Conservation (phyloP, 2,113 vertebrate species). For the Pterocles orientalis region DNA sequence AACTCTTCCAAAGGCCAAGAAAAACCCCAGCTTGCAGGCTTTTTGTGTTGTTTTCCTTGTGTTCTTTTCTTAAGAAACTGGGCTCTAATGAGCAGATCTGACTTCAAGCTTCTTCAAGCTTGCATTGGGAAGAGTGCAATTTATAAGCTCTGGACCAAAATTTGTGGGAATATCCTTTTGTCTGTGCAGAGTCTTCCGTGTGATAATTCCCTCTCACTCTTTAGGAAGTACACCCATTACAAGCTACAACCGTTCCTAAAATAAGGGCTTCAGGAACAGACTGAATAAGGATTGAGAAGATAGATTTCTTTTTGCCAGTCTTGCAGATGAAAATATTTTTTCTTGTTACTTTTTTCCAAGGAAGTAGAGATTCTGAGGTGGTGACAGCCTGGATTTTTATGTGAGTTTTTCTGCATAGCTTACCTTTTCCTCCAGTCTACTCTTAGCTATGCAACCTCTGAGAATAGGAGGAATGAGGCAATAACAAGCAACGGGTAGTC, state of each 20-base stretch:
- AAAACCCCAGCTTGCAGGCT: neutral
- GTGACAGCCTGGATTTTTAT: neutral
- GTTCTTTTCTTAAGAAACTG: neutral
- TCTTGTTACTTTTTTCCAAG: neutral
- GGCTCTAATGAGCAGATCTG: neutral
- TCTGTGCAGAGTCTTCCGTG: neutral
- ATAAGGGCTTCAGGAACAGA: neutral
- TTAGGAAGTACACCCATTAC: neutral
- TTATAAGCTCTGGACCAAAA: neutral
- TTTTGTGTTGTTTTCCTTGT: neutral
- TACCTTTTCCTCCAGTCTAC: neutral
- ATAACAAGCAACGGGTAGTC: neutral
- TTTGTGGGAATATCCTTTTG: neutral
- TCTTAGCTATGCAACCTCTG: neutral
- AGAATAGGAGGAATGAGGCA: neutral
- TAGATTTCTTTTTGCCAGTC: neutral
- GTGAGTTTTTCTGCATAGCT: neutral
- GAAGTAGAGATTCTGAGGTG: neutral
- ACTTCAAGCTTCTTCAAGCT: neutral
- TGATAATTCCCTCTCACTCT: neutral
- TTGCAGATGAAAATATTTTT: neutral
- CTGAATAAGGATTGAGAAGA: neutral
- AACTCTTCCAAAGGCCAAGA: neutral
- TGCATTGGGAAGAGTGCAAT: neutral
- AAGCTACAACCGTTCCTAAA: neutral